These are phyloP conservation scores for Thrips palmi DNA, from an alignment of 1,140 invertebrate genomes.

Conservation along the genomic window DNA sequence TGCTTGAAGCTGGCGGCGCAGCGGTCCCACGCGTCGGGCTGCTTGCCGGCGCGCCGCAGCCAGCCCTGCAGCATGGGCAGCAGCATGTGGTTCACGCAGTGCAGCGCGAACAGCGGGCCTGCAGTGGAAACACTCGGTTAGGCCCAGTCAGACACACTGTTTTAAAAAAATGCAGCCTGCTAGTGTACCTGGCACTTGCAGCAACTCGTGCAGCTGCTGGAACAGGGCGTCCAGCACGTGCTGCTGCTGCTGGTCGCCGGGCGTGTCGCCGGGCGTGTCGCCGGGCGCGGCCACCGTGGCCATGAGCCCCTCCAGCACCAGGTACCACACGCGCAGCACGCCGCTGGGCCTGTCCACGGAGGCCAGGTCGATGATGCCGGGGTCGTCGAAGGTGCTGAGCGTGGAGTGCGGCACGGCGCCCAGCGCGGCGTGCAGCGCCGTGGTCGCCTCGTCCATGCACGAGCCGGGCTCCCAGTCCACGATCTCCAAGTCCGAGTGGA, in stretches of 20 bases:
- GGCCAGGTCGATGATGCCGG: constrained; percentile 36
- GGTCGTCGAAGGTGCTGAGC: too few relatives aligned
- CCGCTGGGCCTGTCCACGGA: constrained; percentile 62
- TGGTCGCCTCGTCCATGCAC: too few relatives aligned
- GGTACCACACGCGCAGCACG: constrained; percentile 78
- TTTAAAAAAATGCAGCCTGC: too few relatives aligned
- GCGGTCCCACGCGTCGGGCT: constrained; percentile 34
- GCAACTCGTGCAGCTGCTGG: constrained; percentile 54
- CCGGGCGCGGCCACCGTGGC: too few relatives aligned
- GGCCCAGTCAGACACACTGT: background rate
- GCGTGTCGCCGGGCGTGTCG: constrained; percentile 60
- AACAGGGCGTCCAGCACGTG: constrained; percentile 73
- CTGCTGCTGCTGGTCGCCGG: constrained; percentile 68
- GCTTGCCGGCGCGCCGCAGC: constrained; percentile 48
- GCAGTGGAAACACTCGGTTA: constrained; percentile 17
- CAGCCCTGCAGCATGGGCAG: constrained; percentile 80
- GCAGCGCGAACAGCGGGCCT: constrained; percentile 68
- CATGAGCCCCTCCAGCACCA: constrained; percentile 75
- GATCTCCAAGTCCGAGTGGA: too few relatives aligned
- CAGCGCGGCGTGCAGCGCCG: too few relatives aligned
- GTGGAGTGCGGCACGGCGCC: too few relatives aligned
- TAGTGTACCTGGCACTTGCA: constrained; percentile 46
- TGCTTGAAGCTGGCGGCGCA: constrained; percentile 80
- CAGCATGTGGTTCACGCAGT: constrained; percentile 76
- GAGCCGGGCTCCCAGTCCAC: too few relatives aligned